phyloP scores from a whole-genome alignment of 2,888 invertebrate species.

The Mythimna impura region DNA sequence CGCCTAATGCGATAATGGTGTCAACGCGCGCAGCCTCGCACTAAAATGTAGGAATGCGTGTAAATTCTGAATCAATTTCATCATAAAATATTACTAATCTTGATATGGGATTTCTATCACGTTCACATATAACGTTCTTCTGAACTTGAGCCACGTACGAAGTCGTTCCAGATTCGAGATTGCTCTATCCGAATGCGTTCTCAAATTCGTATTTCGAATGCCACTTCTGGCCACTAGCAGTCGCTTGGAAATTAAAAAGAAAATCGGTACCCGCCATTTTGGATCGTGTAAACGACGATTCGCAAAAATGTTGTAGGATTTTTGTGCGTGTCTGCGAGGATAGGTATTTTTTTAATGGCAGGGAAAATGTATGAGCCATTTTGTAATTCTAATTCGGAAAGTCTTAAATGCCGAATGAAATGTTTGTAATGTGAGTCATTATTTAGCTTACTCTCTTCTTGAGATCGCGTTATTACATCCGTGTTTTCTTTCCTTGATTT shows the following conservation, averaged over 20 bases:
- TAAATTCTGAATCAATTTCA: constrained; percentile 74
- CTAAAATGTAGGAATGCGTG: constrained; percentile 68
- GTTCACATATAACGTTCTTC: constrained; percentile 79
- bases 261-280: constrained; percentile 30
- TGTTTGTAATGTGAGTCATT: background rate
- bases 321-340: constrained; percentile 2
- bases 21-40: constrained; percentile 42
- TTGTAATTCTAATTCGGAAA: background rate
- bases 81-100: constrained; percentile 77
- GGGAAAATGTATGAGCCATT: background rate
- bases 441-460: background rate
- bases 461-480: background rate
- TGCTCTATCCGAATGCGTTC: constrained; percentile 80
- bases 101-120: constrained; percentile 80
- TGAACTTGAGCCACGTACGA: constrained; percentile 71
- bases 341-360: background rate
- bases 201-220: constrained; percentile 74
- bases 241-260: constrained; percentile 57
- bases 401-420: background rate
- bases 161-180: constrained; percentile 82
- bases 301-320: constrained; percentile 19
- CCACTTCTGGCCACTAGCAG: constrained; percentile 70
- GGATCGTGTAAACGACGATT: constrained; percentile 7
- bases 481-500: background rate
- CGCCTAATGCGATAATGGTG: constrained; percentile 59